Percentiles rank a stretch among this genome's conserved stretches.
Conservation (phyloP, 2,797 vertebrate species). For the Sebastes steindachneri region DNA sequence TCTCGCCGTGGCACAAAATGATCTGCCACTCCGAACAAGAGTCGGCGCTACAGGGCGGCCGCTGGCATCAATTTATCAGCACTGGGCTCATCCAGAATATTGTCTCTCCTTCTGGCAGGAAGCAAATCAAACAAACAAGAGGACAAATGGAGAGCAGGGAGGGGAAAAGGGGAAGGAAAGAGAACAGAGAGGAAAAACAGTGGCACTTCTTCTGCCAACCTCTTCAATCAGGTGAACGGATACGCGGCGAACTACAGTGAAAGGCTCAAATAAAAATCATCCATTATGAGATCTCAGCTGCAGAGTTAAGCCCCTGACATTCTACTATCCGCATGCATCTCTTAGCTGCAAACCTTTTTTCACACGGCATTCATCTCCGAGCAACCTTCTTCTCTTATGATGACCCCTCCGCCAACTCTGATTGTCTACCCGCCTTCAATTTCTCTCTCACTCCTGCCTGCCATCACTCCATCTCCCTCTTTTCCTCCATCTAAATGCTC, state of each 20-base stretch:
- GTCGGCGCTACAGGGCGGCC: constrained; percentile 59
- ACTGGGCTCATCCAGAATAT: constrained; percentile 68
- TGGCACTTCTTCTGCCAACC: constrained; percentile 13
- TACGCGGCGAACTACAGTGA: not conserved
- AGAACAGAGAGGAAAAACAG: constrained; percentile 42
- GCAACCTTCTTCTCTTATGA: constrained; percentile 33
- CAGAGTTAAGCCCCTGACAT: constrained; percentile 6
- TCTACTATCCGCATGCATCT: constrained; percentile 18
- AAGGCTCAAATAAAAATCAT: constrained; percentile 15
- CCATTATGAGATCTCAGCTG: constrained; percentile 8
- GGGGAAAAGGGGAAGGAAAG: not conserved
- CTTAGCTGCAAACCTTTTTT: constrained; percentile 5
- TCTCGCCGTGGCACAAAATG: constrained; percentile 68
- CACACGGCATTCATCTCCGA: constrained; percentile 38
- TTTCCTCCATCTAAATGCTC: constrained; percentile 20
- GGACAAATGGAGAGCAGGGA: constrained; percentile 59
- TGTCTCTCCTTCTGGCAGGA: constrained; percentile 73
- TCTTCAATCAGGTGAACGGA: constrained; percentile 59
- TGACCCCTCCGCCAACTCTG: constrained; percentile 48
- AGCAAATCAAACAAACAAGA: constrained; percentile 68
- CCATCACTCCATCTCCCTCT: constrained; percentile 21
- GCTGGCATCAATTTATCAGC: constrained; percentile 76
- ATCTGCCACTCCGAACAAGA: constrained; percentile 74
- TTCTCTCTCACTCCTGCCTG: constrained; percentile 32
- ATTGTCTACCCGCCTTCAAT: constrained; percentile 60